Evolutionary conservation across 1,140 invertebrate genomes (phyloP).

Genomic region (Anadara kagoshimensis): DNA sequence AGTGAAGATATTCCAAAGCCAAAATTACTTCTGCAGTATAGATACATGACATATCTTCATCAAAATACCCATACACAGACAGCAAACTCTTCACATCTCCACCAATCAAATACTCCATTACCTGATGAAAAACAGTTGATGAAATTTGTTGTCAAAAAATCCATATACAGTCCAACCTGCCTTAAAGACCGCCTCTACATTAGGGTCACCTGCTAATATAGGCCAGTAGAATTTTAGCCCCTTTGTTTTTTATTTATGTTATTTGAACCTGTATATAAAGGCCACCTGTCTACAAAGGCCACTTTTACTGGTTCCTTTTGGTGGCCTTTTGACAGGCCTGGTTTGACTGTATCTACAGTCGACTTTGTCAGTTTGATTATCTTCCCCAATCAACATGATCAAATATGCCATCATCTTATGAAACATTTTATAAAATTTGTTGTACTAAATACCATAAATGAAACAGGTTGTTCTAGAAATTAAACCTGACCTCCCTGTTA

Average conservation of each 20-base stretch:
- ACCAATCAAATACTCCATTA: conserved; percentile 98
- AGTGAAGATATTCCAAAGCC: conserved; percentile 73
- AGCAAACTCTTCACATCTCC: conserved; percentile 95
- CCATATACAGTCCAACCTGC: background rate
- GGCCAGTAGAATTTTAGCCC: too few relatives aligned
- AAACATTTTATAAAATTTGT: background rate
- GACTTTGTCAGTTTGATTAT: conserved; percentile 28
- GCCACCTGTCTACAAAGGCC: too few relatives aligned
- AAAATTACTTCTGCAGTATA: conserved; percentile 71
- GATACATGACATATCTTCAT: conserved; percentile 87
- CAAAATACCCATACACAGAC: conserved; percentile 90
- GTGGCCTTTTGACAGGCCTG: too few relatives aligned
- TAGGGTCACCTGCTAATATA: too few relatives aligned
- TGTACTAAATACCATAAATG: too few relatives aligned
- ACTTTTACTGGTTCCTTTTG: too few relatives aligned
- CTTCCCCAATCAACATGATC: background rate
- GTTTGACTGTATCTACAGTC: too few relatives aligned
- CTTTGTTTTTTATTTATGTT: too few relatives aligned
- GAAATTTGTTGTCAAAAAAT: background rate
- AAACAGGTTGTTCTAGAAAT: too few relatives aligned
- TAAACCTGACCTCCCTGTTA: too few relatives aligned
- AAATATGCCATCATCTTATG: background rate
- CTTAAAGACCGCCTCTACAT: too few relatives aligned
- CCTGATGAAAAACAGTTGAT: conserved; percentile 71
- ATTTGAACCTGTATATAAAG: too few relatives aligned